Base-by-base conservation (phyloP, 2,797 vertebrate species). In the Anguilla pacifica region DNA sequence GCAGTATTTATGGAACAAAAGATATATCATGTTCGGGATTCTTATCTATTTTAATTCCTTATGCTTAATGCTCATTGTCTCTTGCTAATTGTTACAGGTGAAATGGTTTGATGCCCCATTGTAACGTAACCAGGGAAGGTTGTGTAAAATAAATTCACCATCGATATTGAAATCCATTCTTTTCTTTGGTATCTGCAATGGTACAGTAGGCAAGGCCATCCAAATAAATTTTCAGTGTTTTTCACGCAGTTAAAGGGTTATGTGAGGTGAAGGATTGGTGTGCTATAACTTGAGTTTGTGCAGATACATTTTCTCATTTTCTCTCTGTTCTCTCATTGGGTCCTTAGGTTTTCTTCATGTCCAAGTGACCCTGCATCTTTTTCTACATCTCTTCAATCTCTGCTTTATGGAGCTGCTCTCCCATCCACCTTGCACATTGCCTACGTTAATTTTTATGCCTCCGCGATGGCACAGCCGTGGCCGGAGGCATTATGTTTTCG, bases 1-100 rank as follows among this genome's bases (percentile, higher is more conserved):
- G 89, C 89, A 89, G 87, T 87, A 86, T 59, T 81, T 89, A 17
- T 85, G 83, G 89, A 90, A 82, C 85, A 89, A 89, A 88, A 79
- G 25, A 49, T 82, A 51, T 82, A 22, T 82, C 79, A 51, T 3
- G 0, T 51, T 51, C 64, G 10, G 2, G 25, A 22, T 82, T 22
- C 46, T 1, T 82, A 82, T 49, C 35, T 49, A 10, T 51, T 82
- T 51, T n/a, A 70, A n/a, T 49, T 82, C 79, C 79, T 51, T 82
- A 82, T 22, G 6, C 46, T 82, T 22, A 82, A 49, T 51, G 25
- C 74, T 43, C 25, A 4, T 82, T 10, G 19, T 46, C 19, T 51
- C 35, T 43, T 51, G 19, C 43, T 82, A 25, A 82, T 51, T 82
- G 46, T 51, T n/a, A 22, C 15, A 6, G 19, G 43, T 46, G 77